phyloP scores from a whole-genome alignment of 2,888 invertebrate genomes.

The Ichneumoninae sp. region DNA sequence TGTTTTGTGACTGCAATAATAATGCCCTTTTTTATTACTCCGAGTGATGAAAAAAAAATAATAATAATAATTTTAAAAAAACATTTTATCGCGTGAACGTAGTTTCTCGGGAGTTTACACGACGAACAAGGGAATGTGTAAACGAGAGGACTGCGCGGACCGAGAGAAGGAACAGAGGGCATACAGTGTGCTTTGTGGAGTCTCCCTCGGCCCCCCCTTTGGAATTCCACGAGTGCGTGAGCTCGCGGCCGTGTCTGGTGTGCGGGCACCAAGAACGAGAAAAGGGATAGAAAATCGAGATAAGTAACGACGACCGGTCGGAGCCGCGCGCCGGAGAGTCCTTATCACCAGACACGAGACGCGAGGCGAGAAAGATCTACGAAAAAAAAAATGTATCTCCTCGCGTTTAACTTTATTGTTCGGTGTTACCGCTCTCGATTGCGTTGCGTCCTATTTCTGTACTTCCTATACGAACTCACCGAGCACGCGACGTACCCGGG shows the following conservation, averaged over 20 bases:
- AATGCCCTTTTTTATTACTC: constrained; percentile 2
- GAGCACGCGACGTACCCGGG: neutral
- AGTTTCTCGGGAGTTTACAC: neutral
- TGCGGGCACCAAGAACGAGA: constrained; percentile 16
- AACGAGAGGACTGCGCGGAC: neutral
- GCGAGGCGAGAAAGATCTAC: neutral
- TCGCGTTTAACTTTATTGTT: constrained; percentile 28
- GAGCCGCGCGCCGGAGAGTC: neutral
- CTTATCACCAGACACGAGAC: constrained; percentile 49
- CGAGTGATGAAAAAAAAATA: neutral
- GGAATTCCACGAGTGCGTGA: constrained; percentile 49
- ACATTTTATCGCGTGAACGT: constrained; percentile 1
- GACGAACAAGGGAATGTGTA: constrained; percentile 3
- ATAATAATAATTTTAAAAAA: neutral
- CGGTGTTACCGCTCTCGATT: constrained; percentile 21
- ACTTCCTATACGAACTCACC: neutral
- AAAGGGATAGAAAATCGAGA: constrained; percentile 59
- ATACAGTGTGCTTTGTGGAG: constrained; percentile 36
- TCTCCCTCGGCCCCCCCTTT: neutral
- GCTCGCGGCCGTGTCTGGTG: neutral
- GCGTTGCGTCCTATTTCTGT: constrained; percentile 9
- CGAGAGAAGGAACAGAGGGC: constrained; percentile 42
- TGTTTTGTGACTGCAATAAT: neutral
- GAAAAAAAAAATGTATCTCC: constrained; percentile 9
- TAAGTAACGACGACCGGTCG: constrained; percentile 42